Evolutionary conservation across 2,888 invertebrate species (phyloP).

Genomic region (Sceliomorpha sp.): DNA sequence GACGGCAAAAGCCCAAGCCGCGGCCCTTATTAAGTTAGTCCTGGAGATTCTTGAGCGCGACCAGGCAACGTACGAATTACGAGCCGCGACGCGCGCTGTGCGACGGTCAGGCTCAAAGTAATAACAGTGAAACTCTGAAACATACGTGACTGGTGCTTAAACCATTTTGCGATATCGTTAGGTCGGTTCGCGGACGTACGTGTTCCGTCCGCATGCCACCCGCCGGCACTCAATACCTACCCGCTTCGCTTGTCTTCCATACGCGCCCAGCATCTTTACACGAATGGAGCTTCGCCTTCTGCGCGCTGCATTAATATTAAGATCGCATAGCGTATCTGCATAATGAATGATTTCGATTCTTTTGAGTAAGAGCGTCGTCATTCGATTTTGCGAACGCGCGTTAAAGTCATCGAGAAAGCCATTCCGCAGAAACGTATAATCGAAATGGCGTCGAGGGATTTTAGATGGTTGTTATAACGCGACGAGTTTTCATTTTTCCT

Average conservation of each 20-base stretch:
- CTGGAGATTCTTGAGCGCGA: constrained; percentile 64
- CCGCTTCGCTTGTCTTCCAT: constrained; percentile 12
- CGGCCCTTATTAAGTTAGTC: constrained; percentile 74
- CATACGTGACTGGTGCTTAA: constrained; percentile 72
- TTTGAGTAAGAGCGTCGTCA: constrained; percentile 25
- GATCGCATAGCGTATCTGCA: constrained; percentile 31
- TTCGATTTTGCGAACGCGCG: constrained; percentile 24
- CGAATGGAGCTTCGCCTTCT: constrained; percentile 23
- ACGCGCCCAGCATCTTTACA: constrained; percentile 11
- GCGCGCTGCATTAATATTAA: constrained; percentile 40
- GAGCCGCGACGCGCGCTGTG: constrained; percentile 53
- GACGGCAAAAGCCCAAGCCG: constrained; percentile 54
- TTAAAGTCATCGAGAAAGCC: too few species aligned
- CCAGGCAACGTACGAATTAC: constrained; percentile 70
- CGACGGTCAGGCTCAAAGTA: constrained; percentile 67
- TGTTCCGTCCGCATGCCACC: constrained; percentile 39
- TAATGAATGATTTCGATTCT: constrained; percentile 33
- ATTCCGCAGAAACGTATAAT: too few species aligned
- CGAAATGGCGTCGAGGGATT: too few species aligned
- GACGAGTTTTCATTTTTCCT: too few species aligned
- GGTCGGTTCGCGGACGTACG: constrained; percentile 52
- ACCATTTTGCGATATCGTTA: constrained; percentile 67
- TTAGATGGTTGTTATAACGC: too few species aligned
- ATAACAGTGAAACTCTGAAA: constrained; percentile 72
- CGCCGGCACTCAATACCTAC: constrained; percentile 54